Evolutionary conservation across 1,140 invertebrate genomes (phyloP), one percentile per base, ranked within the genome.

Genomic region (Lordiphosa collinella): DNA sequence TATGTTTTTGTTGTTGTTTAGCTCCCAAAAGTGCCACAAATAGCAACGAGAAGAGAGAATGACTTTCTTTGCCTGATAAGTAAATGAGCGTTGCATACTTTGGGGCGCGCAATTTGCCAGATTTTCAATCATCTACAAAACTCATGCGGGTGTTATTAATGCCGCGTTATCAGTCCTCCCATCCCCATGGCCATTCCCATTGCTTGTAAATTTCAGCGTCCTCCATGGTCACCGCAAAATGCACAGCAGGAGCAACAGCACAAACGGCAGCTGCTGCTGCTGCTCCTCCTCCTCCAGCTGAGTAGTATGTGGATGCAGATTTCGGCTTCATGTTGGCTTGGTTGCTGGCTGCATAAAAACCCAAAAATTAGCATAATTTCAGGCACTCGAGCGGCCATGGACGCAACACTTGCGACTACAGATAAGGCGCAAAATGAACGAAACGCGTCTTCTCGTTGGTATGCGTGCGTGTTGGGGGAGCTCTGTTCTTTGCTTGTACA

Each of bases 321-420:
- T 72, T 65, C 63, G 44, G 74, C 55, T 68, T 22, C 54, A 66
- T 73, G 68, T 67, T 67, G 62, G 37, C 40, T 44, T 59, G 18
- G 22, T 44, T 29, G 50, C 62, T 54, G 56, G 59, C 50, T 71
- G 66, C 76, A 80, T 75, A 76, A 82, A 80, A 75, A 63, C 66
- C 66, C 60, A 76, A 66, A 76, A 80, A 80, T 82, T 80, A 82
- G 76, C 76, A 80, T 80, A 80, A 82, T 80, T 76, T 80, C 71
- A 71, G 68, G 63, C 57, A 64, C 66, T 76, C 72, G 40, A 52
- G 66, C 74, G 41, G 60, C 54, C 66, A 71, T 74, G 64, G 65
- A 44, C 65, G 71, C 61, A 60, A 57, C 76, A 80, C 71, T 82
- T 82, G 76, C 76, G 56, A 60, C 63, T 57, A 56, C 71, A 82